phyloP scores from a whole-genome alignment of 2,888 invertebrate species.

The Aromia moschata region DNA sequence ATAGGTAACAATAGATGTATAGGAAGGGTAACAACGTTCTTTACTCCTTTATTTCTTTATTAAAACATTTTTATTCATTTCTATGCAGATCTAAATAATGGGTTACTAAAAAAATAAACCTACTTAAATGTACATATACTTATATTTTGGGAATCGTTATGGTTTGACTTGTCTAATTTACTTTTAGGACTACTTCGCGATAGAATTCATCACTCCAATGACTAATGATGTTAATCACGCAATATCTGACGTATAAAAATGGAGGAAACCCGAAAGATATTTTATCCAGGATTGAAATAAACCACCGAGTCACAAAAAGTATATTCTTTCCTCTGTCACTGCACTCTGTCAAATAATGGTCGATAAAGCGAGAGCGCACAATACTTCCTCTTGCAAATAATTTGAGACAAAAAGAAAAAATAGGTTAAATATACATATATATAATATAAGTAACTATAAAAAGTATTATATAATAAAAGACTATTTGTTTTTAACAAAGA shows the following conservation, averaged over 20 bases:
- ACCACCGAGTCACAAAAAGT: not conserved
- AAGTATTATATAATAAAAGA: too few species aligned
- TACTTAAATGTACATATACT: not conserved
- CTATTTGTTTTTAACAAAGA: too few species aligned
- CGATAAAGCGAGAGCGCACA: not conserved
- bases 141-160: not conserved
- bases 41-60: too few species aligned
- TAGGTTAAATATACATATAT: too few species aligned
- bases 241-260: not conserved
- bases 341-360: not conserved
- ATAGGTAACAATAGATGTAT: too few species aligned
- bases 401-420: too few species aligned
- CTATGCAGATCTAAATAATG: too few species aligned
- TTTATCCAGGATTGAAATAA: not conserved
- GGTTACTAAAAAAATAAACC: too few species aligned
- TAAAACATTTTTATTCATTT: too few species aligned
- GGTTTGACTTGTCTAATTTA: not conserved
- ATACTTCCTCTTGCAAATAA: too few species aligned
- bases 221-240: not conserved
- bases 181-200: not conserved
- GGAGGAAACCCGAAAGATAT: not conserved
- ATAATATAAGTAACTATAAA: too few species aligned
- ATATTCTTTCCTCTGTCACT: not conserved
- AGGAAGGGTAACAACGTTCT: too few species aligned
- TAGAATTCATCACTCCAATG: not conserved